Conservation (phyloP, 2,797 vertebrate genomes). For the Allobates femoralis region DNA sequence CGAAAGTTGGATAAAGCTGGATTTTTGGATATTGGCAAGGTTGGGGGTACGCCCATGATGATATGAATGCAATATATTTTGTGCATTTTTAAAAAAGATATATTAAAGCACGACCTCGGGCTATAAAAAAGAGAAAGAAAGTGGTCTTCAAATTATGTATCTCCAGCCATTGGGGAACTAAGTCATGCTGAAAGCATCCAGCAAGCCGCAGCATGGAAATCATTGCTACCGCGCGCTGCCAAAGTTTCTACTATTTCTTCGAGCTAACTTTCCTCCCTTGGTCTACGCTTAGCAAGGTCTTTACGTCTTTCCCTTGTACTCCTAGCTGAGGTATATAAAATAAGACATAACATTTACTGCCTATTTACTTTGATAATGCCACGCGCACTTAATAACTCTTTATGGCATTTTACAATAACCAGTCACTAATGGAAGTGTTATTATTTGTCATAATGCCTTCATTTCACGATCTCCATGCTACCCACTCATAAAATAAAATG, state of each 20-base stretch:
- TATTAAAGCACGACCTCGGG: no score
- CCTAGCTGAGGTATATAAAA: slow-evolving; percentile 14
- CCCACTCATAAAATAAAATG: slow-evolving; percentile 43
- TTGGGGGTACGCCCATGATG: no score
- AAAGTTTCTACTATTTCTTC: neutral
- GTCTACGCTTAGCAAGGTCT: neutral
- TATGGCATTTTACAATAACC: slow-evolving; percentile 49
- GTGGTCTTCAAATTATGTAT: no score
- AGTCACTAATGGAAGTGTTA: slow-evolving; percentile 29
- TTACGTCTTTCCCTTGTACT: neutral
- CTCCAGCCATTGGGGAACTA: no score
- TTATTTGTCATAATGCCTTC: slow-evolving; percentile 26
- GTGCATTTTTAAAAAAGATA: no score
- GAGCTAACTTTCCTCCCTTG: neutral
- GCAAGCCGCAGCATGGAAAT: neutral
- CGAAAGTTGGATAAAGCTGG: no score
- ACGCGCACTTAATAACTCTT: slow-evolving; percentile 8
- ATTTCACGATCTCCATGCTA: neutral
- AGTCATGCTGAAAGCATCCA: neutral
- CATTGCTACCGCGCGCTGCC: neutral
- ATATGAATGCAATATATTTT: no score
- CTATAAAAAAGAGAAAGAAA: no score
- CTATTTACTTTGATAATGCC: slow-evolving; percentile 49
- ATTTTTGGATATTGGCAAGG: no score
- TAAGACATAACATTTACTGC: slow-evolving; percentile 31